These are phyloP conservation scores for Neopipo cinnamomea DNA, from an alignment of 2,113 vertebrate genomes.

Conservation along the genomic window DNA sequence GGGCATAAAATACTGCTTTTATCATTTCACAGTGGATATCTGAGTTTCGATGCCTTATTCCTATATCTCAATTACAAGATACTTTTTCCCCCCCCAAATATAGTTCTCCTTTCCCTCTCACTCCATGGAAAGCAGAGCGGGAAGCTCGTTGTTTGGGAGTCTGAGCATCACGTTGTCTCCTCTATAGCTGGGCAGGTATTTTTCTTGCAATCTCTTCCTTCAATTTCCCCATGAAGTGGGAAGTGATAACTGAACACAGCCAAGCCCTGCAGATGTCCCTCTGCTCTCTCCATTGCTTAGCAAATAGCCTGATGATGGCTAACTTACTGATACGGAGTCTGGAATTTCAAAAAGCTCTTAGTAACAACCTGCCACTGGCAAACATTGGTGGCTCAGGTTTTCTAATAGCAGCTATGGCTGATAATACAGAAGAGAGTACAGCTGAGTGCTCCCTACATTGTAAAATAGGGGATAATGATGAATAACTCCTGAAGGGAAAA, in stretches of 20 bases:
- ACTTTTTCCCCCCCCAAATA: neutral
- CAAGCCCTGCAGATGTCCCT: neutral
- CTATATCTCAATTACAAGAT: neutral
- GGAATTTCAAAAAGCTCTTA: neutral
- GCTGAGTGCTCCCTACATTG: neutral
- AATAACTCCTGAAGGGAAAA: neutral
- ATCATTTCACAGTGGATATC: neutral
- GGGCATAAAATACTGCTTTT: neutral
- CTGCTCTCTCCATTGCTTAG: neutral
- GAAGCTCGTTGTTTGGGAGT: neutral
- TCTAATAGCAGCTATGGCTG: neutral
- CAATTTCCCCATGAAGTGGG: neutral
- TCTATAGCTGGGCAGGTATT: neutral
- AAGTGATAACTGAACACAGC: neutral
- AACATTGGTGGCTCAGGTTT: neutral
- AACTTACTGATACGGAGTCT: fast-evolving
- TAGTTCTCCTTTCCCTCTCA: neutral
- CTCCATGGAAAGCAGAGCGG: neutral
- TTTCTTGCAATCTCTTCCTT: neutral
- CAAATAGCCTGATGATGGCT: neutral
- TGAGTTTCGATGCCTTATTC: neutral
- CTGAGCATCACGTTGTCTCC: neutral
- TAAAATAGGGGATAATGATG: neutral
- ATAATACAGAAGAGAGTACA: neutral
- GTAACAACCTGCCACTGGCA: neutral